Evolutionary conservation across 1,140 invertebrate genomes (phyloP).

Genomic region (Saccostrea glomerata): DNA sequence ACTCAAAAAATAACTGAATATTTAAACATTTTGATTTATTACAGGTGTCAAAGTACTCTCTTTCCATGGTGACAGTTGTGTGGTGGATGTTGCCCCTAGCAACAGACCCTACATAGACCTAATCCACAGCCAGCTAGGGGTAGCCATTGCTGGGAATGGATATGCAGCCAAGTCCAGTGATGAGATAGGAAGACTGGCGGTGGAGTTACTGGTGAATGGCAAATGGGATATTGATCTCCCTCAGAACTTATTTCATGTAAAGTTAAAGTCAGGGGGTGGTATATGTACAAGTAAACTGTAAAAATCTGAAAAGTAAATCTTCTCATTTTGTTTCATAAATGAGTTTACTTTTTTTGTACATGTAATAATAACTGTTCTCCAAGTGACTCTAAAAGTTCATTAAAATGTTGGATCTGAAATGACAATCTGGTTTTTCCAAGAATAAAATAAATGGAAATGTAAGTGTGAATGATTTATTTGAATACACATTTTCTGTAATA

Average conservation of each 20-base stretch:
- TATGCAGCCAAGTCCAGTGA: constrained; percentile 58
- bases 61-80: constrained; percentile 54
- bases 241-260: constrained; percentile 38
- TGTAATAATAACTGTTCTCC: too few species aligned
- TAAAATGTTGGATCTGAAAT: not conserved
- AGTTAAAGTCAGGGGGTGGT: not conserved
- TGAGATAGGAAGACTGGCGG: constrained; percentile 60
- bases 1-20: too few species aligned
- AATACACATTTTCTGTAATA: constrained; percentile 83
- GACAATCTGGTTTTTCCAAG: not conserved
- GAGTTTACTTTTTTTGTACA: too few species aligned
- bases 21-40: not conserved
- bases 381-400: too few species aligned
- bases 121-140: constrained; percentile 43
- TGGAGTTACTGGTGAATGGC: constrained; percentile 43
- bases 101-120: constrained; percentile 57
- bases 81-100: constrained; percentile 50
- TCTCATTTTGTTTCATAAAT: too few species aligned
- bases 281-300: not conserved
- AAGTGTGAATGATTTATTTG: constrained; percentile 52
- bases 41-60: constrained; percentile 49
- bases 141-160: constrained; percentile 58
- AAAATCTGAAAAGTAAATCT: not conserved
- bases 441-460: not conserved
- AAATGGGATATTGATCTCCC: constrained; percentile 47